Base-by-base conservation (phyloP, 2,888 invertebrate genomes). In the Melanostoma mellinum region DNA sequence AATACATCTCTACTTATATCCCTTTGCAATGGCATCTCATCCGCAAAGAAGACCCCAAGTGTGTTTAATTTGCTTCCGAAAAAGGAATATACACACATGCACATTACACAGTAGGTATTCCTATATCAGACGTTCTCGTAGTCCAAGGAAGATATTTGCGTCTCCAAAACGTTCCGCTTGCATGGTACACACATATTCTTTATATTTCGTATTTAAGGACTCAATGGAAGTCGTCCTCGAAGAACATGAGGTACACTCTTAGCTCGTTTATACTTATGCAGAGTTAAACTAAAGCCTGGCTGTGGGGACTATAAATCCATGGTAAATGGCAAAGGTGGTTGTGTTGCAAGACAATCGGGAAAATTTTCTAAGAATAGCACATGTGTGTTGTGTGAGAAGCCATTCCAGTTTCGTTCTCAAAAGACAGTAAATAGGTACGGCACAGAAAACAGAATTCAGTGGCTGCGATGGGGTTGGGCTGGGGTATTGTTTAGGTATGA, bases 61-160 rank as follows among this genome's bases (percentile, higher is more conserved):
- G 82, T 82, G 78, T 82, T 82, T 82, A 78, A 82, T 82, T 78
- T 82, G 73, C 63, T 78, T 73, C 78, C 82, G 69, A 78, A 82
- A 78, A 78, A 65, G 63, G 61, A 63, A 53, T 56, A 38, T 53
- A 46, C 30, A 38, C 63, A 61, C 33, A 65, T 9, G 50, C 35
- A 33, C 6, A 53, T 20, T 20, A 20, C 20, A 20, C 20, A 20
- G 20, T 50, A 40, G 3, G 3, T 5, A 30, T 40, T 50, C 38
- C 40, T 35, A 38, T 6, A n/a, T 38, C 38, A 38, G 20, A 44
- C 44, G n/a, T 40, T 42, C 48, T 48, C 38, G 38, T 3, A 61
- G 10, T 48, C 61, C 20, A 61, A 48, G 61, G 44, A 71, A 52
- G 38, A 63, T 60, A 60, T 74, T 44, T 32, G 44, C 6, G 32